Evolutionary conservation across 1,140 invertebrate genomes (phyloP), one percentile per base, ranked within the genome.

Genomic region (Drosophila novamexicana): DNA sequence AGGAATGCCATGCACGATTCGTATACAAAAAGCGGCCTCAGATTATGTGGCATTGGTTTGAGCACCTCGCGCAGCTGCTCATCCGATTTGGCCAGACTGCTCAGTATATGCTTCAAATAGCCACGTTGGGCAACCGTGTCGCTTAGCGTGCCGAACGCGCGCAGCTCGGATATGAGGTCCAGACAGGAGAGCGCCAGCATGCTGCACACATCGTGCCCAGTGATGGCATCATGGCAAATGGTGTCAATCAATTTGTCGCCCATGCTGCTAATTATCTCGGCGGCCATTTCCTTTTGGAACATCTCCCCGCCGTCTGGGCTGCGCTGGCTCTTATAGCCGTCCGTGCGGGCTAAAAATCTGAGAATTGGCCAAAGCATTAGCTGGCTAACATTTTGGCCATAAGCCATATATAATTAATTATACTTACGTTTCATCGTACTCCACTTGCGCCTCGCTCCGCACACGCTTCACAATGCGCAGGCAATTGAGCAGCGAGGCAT

Each of bases 1-100:
- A 98, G 94, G 61, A 98, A 94, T 54, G 97, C 94, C 95, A 98
- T 96, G 92, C 97, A 97, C 0, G 97, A 96, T 91, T 98, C 96
- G 93, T 97, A 98, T 1, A 98, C 94, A 93, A 97, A 98, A 0
- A 98, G 92, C 1, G 95, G 95, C 64, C 96, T 94, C 29, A 98
- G 93, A 9, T 95, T 95, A 42, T 95, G 94, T 0, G 96, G 95
- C 36, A 94, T 93, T 2, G 95, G 94, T 69, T 96, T 95, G 16
- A 98, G 89, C 12, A 97, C 94, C 53, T 94, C 93, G 75, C 95
- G 94, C 0, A 98, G 92, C 36, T 95, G 94, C 47, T 94, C 94
- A 90, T 98, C 96, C 50, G 96, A 96, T 61, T 96, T 95, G 40
- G 95, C 80, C 32, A 98, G 86, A 68, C 95, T 96, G 78, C 98